Base-by-base conservation (phyloP, 2,888 invertebrate species). In the Agonopterix heracliana region DNA sequence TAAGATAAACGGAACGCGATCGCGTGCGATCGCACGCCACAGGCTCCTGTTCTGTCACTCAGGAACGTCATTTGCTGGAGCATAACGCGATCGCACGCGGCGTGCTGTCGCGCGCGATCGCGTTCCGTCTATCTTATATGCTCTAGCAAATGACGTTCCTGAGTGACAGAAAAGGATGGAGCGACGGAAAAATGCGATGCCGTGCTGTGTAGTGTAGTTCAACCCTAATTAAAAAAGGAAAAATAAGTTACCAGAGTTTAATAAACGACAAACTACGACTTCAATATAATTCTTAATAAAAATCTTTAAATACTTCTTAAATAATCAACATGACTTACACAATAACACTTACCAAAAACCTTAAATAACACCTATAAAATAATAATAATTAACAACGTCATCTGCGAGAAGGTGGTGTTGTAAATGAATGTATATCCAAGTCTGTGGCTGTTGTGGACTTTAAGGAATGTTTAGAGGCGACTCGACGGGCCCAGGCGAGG, bases 401-500 rank as follows among this genome's bases (percentile, higher is more conserved):
- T 50, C 70, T 68, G 10, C 64, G 63, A 40, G 79, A 71, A 7
- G 61, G 66, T 3, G 75, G 71, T 10, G 74, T 79, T 2, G 61
- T 69, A 54, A 63, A 75, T 0, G 81, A 77, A n/a, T 65, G 56
- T 46, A 38, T 2, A 9, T 43, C 43, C n/a, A 38, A n/a, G 13
- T 41, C 41, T 12, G 11, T 41, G 9, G 9, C 43, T 9, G 44
- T 41, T 1, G 17, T 44, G 12, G 44, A 42, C 4, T 5, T 38
- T 9, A 26, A 7, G 5, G 66, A 59, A 40, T 71, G 68, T 41
- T 68, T 71, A 1, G 78, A 68, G 17, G 74, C 58, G 1, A 82
- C 78, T 9, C 77, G 73, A 1, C 72, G 68, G 1, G 81, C 79
- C 82, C 84, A 81, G 7, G 76, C 72, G 40, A 83, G 51, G 60